phyloP scores from a whole-genome alignment of 2,888 invertebrate species.

The Amiota communis region DNA sequence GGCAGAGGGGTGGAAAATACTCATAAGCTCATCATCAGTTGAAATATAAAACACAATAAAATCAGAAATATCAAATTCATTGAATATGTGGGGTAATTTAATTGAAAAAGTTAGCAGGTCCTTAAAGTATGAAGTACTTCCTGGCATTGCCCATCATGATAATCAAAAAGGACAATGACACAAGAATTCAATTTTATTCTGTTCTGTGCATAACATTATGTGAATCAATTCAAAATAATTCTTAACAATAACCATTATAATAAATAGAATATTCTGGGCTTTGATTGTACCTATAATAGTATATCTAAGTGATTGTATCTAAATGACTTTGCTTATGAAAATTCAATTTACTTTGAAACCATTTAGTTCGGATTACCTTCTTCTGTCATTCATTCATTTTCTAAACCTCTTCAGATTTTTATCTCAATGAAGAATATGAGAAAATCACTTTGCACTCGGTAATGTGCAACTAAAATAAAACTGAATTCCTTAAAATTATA shows the following conservation, averaged over 20 bases:
- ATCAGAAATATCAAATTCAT: not conserved
- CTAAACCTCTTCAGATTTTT: no score
- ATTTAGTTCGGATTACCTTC: no score
- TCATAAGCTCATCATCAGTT: not conserved
- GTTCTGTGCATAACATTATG: no score
- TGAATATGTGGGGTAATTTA: no score
- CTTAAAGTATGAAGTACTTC: no score
- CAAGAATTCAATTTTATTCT: not conserved
- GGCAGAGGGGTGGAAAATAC: not conserved
- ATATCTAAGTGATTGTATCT: slow-evolving; percentile 57
- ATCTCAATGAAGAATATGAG: no score
- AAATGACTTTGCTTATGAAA: slow-evolving; percentile 54
- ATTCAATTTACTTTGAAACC: slow-evolving; percentile 51
- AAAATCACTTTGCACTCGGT: not conserved
- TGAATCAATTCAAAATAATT: slow-evolving; percentile 2
- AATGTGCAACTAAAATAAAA: slow-evolving; percentile 28
- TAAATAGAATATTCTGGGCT: slow-evolving; percentile 10
- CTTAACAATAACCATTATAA: slow-evolving; percentile 16
- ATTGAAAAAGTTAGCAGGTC: no score
- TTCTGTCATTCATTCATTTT: not conserved
- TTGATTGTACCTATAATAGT: slow-evolving; percentile 49
- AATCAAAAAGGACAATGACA: not conserved
- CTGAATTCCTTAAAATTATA: slow-evolving; percentile 36
- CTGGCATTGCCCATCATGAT: not conserved
- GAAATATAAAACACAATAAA: not conserved